Conservation (phyloP, 2,888 invertebrate genomes). For the Synergus gifuensis region DNA sequence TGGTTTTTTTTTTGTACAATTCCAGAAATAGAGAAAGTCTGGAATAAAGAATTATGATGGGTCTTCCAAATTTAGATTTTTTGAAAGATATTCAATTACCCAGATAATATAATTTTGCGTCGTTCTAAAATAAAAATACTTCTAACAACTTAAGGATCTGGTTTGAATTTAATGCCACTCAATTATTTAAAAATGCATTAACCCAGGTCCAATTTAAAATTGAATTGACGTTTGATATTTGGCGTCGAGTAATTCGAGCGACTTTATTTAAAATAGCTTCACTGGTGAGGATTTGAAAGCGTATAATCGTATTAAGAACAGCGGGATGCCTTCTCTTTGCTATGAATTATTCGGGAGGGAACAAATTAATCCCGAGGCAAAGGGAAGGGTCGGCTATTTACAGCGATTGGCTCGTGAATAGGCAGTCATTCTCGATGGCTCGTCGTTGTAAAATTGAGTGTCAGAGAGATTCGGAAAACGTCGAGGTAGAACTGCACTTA, state of each 20-base stretch:
- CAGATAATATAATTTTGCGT: not conserved
- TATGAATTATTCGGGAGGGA: slow-evolving; percentile 65
- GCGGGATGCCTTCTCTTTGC: slow-evolving; percentile 45
- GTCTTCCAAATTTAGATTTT: not conserved
- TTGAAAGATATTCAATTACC: not conserved
- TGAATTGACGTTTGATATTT: slow-evolving; percentile 22
- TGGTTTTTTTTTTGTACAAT: not conserved
- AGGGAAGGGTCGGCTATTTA: slow-evolving; percentile 66
- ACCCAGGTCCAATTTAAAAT: not conserved
- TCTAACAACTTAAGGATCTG: not conserved
- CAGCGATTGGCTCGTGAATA: slow-evolving; percentile 23
- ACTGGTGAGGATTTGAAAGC: slow-evolving; percentile 15
- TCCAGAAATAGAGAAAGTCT: not conserved
- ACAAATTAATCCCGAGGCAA: slow-evolving; percentile 64
- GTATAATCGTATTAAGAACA: slow-evolving; percentile 19
- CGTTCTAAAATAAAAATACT: not conserved
- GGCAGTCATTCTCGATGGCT: slow-evolving; percentile 33
- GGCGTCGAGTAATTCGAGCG: not conserved
- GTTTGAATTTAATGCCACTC: not conserved
- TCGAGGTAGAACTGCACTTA: not conserved
- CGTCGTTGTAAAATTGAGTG: slow-evolving; percentile 37
- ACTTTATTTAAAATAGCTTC: not conserved
- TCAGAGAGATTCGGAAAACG: slow-evolving; percentile 18
- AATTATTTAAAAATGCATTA: not conserved
- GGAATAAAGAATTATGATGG: not conserved